These are phyloP conservation scores for Fringilla coelebs DNA, from an alignment of 2,797 vertebrate species.

Conservation along the genomic window DNA sequence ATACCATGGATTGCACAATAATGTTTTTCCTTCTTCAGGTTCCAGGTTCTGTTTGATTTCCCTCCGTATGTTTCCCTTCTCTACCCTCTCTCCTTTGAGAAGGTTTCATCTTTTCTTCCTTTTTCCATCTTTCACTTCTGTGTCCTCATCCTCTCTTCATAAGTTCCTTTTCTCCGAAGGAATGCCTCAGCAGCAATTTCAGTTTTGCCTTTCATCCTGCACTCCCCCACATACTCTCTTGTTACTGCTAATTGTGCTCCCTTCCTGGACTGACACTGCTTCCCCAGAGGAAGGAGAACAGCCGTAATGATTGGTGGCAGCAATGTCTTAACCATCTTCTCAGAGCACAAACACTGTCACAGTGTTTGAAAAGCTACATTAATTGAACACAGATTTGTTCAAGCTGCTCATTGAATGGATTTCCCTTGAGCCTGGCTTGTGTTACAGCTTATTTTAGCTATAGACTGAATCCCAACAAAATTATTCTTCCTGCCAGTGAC, in stretches of 20 bases:
- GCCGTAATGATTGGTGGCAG: slow-evolving; percentile 60
- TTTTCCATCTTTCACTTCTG: neutral
- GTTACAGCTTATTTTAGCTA: slow-evolving; percentile 53
- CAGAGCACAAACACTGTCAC: slow-evolving; percentile 61
- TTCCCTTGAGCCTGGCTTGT: slow-evolving; percentile 46
- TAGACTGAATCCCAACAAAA: neutral
- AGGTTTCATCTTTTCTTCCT: neutral
- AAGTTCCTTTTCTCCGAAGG: neutral
- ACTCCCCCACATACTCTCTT: slow-evolving; percentile 27
- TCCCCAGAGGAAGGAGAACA: slow-evolving; percentile 42
- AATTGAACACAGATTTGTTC: slow-evolving; percentile 68
- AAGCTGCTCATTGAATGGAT: slow-evolving; percentile 59
- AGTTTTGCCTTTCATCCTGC: neutral
- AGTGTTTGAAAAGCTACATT: slow-evolving; percentile 64
- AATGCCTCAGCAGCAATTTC: neutral
- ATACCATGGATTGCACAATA: neutral
- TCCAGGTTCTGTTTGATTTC: neutral
- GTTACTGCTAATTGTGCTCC: slow-evolving; percentile 53
- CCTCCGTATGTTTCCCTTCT: neutral
- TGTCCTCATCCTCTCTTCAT: neutral
- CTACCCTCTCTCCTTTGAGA: neutral
- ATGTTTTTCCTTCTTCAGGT: neutral
- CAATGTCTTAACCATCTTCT: slow-evolving; percentile 62
- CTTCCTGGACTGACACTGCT: slow-evolving; percentile 51
- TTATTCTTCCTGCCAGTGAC: neutral